Base-by-base conservation (phyloP, 2,888 invertebrate genomes). In the Rugalucina vietnamica region DNA sequence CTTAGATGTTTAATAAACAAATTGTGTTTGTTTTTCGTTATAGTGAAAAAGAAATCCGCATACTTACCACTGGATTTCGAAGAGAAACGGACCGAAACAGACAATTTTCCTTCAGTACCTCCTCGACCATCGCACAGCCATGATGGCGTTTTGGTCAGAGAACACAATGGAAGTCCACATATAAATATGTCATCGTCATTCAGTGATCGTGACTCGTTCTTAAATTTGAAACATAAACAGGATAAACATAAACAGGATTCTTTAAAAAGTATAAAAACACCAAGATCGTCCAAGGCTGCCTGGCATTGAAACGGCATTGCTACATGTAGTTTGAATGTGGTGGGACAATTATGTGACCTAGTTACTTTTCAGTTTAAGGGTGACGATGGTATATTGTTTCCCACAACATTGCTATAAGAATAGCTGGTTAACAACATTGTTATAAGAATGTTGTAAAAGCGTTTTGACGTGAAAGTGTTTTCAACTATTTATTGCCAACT, bases 41-140 rank as follows among this genome's bases (percentile, higher is more conserved):
- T 60, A 84, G 84, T 84, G 10, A 84, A 71, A 70, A 84, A 78
- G 65, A 77, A 54, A 14, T 84, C 84, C n/a, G 36, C 24, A 36
- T 80, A 49, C 54, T 43, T 74, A 49, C 75, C 84, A 81, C 34
- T 80, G 77, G 74, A 37, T 77, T 50, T 78, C 76, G 18, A 77
- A 78, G 43, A 65, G 14, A 18, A 10, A 34, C 34, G 5, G 21
- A 12, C 21, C 10, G 21, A 2, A 21, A 32, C 12, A 5, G 24
- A 65, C 21, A 24, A 65, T 34, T 65, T 12, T 24, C 65, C 65
- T 18, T 21, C 24, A 57, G n/a, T n/a, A n/a, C n/a, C n/a, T 24
- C 57, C 27, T 57, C 24, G 27, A 10, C 10, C 24, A 57, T n/a
- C 57, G 10, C 27, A 57, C 57, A 27, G 14, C 57, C 18, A 10